Percentiles rank a stretch among this genome's conserved stretches.
These are phyloP conservation scores for Perca flavescens DNA, from an alignment of 2,113 vertebrate genomes.

Conservation along the genomic window DNA sequence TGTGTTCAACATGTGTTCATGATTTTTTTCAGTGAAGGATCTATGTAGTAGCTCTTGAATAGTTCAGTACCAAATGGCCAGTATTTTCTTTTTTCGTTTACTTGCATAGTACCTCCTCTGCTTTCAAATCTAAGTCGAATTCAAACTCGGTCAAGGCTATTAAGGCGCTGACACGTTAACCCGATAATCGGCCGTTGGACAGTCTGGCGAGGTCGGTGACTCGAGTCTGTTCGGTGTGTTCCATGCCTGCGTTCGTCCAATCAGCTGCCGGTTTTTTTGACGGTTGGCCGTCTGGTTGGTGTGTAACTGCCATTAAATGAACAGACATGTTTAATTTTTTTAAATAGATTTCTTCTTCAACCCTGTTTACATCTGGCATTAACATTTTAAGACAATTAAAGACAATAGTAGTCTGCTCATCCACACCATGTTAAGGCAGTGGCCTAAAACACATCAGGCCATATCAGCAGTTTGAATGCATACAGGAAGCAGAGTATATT, in stretches of 20 bases:
- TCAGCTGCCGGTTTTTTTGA: no score
- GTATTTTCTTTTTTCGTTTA: background rate
- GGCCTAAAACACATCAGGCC: background rate
- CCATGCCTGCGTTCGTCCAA: no score
- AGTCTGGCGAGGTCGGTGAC: no score
- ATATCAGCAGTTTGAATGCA: background rate
- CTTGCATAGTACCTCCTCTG: background rate
- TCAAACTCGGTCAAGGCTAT: background rate
- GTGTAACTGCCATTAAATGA: no score
- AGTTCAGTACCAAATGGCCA: background rate
- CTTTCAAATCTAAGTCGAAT: background rate
- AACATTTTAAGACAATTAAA: background rate
- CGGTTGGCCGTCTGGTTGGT: no score
- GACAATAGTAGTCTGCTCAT: background rate
- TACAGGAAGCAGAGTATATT: background rate
- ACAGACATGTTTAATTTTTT: background rate
- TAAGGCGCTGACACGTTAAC: no score
- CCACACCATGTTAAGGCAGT: background rate
- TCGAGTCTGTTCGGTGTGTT: no score
- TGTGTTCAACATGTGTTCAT: background rate
- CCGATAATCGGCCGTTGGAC: no score
- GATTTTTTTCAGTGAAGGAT: slow-evolving; percentile 6
- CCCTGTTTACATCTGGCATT: background rate
- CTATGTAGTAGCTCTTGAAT: background rate
- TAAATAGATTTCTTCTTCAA: background rate